A percentile compares a stretch with the other conserved stretches of the same genome.
phyloP scores from a whole-genome alignment of 2,888 invertebrate genomes.

The Diaprepes abbreviatus region DNA sequence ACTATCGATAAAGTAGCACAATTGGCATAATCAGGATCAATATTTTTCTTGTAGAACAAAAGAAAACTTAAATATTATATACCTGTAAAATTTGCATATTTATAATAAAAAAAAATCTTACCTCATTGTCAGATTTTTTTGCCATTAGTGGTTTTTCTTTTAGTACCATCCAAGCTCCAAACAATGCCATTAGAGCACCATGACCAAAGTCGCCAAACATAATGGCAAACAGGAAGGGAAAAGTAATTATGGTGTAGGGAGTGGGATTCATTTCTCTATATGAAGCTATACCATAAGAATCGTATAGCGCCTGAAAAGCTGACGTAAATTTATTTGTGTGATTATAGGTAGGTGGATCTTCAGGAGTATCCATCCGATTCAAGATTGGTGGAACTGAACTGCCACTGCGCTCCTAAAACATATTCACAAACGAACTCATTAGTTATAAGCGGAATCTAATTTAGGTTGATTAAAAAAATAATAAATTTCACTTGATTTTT shows the following conservation, averaged over 20 bases:
- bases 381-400: conserved; percentile 96
- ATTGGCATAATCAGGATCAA: no score
- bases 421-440: neutral
- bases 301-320: conserved; percentile 95
- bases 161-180: conserved; percentile 95
- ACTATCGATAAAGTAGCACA: no score
- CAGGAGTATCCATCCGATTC: conserved; percentile 91
- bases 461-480: no score
- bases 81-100: no score
- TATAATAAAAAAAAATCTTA: no score
- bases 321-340: conserved; percentile 96
- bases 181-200: conserved; percentile 91
- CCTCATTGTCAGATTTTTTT: conserved; percentile 91
- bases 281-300: conserved; percentile 95
- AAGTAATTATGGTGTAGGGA: conserved; percentile 96
- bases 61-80: no score
- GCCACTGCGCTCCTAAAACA: conserved; percentile 86
- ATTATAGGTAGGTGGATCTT: conserved; percentile 95
- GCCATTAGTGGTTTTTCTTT: conserved; percentile 92
- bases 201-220: conserved; percentile 99
- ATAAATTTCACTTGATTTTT: no score
- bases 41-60: no score
- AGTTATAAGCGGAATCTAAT: no score
- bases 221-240: conserved; percentile 97
- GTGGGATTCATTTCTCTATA: conserved; percentile 99